phyloP scores from a whole-genome alignment of 2,888 invertebrate genomes.

The Clivina fossor region DNA sequence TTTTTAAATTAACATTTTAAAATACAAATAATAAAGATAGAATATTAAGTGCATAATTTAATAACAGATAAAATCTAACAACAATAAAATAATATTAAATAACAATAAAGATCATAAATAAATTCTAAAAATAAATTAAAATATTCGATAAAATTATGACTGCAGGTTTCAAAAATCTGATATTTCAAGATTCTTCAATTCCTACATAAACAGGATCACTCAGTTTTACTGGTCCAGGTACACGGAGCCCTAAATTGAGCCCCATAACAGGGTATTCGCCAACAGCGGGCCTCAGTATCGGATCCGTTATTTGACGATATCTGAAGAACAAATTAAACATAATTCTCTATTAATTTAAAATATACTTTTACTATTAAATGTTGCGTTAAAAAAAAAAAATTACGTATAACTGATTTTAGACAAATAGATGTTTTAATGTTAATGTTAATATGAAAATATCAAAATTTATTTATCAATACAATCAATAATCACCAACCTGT shows the following conservation, averaged over 20 bases:
- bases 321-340: slow-evolving; percentile 42
- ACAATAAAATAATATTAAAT: too few species aligned
- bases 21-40: too few species aligned
- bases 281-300: slow-evolving; percentile 44
- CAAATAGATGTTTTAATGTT: neutral
- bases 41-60: too few species aligned
- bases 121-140: too few species aligned
- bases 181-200: slow-evolving; percentile 40
- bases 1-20: too few species aligned
- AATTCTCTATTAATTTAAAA: neutral
- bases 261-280: slow-evolving; percentile 57
- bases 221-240: slow-evolving; percentile 51
- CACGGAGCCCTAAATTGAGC: slow-evolving; percentile 56
- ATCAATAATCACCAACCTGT: neutral
- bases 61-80: too few species aligned
- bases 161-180: too few species aligned
- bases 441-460: neutral
- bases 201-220: slow-evolving; percentile 58
- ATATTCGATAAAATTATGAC: too few species aligned
- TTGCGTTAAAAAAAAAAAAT: slow-evolving; percentile 9
- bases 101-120: too few species aligned
- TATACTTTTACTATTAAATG: slow-evolving; percentile 1
- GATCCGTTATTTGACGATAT: slow-evolving; percentile 51
- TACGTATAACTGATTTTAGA: neutral
- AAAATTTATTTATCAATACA: neutral